These are phyloP conservation scores for Anolis apletophallus DNA, from an alignment of 2,797 vertebrate species.

Conservation along the genomic window DNA sequence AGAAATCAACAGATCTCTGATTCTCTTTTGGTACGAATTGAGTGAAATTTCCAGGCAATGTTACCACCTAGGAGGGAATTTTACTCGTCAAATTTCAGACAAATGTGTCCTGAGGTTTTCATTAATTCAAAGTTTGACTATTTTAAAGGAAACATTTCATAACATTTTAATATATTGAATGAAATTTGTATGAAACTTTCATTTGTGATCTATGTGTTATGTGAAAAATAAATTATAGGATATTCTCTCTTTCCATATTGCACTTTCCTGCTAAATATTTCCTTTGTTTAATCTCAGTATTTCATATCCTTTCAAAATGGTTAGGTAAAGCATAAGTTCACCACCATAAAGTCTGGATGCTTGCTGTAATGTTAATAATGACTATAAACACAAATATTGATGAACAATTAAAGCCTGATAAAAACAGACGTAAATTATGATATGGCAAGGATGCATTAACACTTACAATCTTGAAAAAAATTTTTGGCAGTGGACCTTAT, in stretches of 20 bases:
- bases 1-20: background rate
- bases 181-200: background rate
- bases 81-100: background rate
- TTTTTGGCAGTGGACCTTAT: slow-evolving; percentile 10
- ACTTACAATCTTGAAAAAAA: background rate
- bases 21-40: background rate
- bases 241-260: background rate
- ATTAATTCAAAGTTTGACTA: background rate
- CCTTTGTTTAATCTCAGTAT: background rate
- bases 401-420: background rate
- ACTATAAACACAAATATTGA: background rate
- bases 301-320: background rate
- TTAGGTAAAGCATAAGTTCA: background rate
- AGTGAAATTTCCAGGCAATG: background rate
- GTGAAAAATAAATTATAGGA: background rate
- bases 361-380: background rate
- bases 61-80: background rate
- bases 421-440: slow-evolving; percentile 10
- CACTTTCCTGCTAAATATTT: background rate
- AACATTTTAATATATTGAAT: background rate
- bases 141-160: background rate
- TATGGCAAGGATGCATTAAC: background rate
- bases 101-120: background rate
- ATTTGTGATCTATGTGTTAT: background rate
- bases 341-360: background rate